These are phyloP conservation scores for Oryzias melastigma DNA, from an alignment of 2,113 vertebrate genomes.

Conservation along the genomic window DNA sequence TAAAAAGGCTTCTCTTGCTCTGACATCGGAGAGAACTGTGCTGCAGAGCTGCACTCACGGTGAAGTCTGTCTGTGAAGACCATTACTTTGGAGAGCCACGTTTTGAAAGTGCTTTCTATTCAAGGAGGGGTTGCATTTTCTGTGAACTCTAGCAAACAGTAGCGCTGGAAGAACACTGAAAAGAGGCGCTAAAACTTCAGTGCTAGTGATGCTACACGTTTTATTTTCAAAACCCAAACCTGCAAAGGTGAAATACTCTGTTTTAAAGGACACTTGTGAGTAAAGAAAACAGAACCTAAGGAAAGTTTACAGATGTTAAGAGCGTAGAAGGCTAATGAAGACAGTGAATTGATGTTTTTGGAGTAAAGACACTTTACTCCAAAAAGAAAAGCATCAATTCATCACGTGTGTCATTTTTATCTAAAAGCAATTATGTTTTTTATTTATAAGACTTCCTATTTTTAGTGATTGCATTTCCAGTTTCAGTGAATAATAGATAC, in stretches of 20 bases:
- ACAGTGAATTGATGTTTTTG: background rate
- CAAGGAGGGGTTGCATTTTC: conserved; percentile 21
- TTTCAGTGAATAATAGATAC: too few species aligned
- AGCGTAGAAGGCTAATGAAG: background rate
- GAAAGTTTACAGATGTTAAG: conserved; percentile 3
- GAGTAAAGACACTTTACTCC: too few species aligned
- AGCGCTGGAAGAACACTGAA: conserved; percentile 19
- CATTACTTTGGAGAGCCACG: conserved; percentile 46
- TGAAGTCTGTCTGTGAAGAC: conserved; percentile 25
- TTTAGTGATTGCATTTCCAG: too few species aligned
- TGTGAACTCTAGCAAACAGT: conserved; percentile 9
- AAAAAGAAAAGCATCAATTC: too few species aligned
- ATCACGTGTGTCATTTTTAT: too few species aligned
- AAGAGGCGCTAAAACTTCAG: conserved; percentile 15
- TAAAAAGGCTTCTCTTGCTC: conserved; percentile 59
- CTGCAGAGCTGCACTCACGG: conserved; percentile 52
- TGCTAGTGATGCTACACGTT: conserved; percentile 20
- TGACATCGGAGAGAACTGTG: conserved; percentile 46
- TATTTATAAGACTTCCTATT: too few species aligned
- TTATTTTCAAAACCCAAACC: background rate
- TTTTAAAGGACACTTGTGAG: background rate
- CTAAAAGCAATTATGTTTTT: too few species aligned
- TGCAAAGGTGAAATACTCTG: background rate
- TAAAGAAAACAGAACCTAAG: conserved; percentile 1
- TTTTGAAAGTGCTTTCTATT: conserved; percentile 44